Evolutionary conservation across 2,113 vertebrate genomes (phyloP), one percentile per base, ranked within the genome.

Genomic region (Heterotis niloticus): DNA sequence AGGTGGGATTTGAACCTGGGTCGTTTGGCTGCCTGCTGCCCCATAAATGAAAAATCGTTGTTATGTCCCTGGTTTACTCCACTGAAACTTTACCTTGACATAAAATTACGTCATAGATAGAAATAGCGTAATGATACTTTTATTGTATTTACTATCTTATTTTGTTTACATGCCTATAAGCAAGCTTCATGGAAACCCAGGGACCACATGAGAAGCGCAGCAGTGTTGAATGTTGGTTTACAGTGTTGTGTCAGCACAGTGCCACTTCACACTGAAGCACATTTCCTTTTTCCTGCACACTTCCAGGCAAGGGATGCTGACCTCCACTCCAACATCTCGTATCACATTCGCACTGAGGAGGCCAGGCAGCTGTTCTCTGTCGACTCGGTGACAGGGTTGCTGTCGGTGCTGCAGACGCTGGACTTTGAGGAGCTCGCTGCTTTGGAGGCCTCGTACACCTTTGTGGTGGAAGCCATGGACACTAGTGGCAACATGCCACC

Each of bases 401-500:
- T 99, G n/a, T 94, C 92, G 0, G 91, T 95, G 51, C 79, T 91
- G 44, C 89, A 92, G 85, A 92, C 91, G 73, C 87, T 98, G 86
- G 97, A 99, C 92, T 99, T 93, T 0, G 98, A 99, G 77, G 91
- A 93, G 0, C 93, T 98, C 80, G 80, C 84, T 23, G 87, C 91
- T 26, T 82, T 90, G 0, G 92, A 93, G 18, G 91, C 93, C 26
- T 91, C 87, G 0, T 95, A 94, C 85, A 95, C 92, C 0, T 97
- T 99, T 84, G 90, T 94, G 0, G 95, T 99, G 44, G 96, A 99
- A 85, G 97, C 96, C 65, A 86, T 92, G 0, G 95, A 98, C 73
- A 88, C 85, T 9, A 85, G 92, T 34, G 96, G 96, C 77, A 93
- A 87, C 2, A 99, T 98, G 97, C 97, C 96, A 23, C 96, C 96